Conservation (phyloP, 2,113 vertebrate species). For the Penelope pileata region DNA sequence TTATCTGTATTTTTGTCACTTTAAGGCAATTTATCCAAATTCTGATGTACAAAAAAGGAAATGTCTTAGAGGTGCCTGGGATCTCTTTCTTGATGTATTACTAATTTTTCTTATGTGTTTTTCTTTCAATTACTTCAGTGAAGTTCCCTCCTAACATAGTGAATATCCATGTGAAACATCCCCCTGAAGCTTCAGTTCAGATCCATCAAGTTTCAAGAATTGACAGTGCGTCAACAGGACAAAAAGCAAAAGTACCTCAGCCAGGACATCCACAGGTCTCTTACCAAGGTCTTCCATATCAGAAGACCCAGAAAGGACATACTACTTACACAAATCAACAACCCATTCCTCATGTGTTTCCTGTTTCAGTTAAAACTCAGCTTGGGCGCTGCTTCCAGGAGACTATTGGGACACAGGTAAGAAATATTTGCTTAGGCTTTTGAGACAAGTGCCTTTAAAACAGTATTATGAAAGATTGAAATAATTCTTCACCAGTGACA, state of each 20-base stretch:
- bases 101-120: conserved; percentile 11
- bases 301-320: conserved; percentile 86
- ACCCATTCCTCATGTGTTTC: conserved; percentile 85
- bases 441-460: not conserved
- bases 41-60: not conserved
- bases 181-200: conserved; percentile 96
- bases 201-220: conserved; percentile 97
- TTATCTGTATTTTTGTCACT: not conserved
- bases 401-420: conserved; percentile 91
- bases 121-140: conserved; percentile 77
- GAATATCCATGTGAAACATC: conserved; percentile 98
- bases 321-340: conserved; percentile 87
- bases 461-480: not conserved
- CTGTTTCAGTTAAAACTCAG: conserved; percentile 88
- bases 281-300: conserved; percentile 85
- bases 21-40: not conserved
- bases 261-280: conserved; percentile 81
- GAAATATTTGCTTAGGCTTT: not conserved
- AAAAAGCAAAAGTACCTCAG: conserved; percentile 83
- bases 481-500: accelerated
- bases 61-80: not conserved
- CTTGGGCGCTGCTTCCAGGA: conserved; percentile 98
- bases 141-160: conserved; percentile 90
- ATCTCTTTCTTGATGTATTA: not conserved
- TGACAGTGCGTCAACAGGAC: conserved; percentile 82